phyloP scores from a whole-genome alignment of 2,888 invertebrate species.

The Meliscaeva auricollis region DNA sequence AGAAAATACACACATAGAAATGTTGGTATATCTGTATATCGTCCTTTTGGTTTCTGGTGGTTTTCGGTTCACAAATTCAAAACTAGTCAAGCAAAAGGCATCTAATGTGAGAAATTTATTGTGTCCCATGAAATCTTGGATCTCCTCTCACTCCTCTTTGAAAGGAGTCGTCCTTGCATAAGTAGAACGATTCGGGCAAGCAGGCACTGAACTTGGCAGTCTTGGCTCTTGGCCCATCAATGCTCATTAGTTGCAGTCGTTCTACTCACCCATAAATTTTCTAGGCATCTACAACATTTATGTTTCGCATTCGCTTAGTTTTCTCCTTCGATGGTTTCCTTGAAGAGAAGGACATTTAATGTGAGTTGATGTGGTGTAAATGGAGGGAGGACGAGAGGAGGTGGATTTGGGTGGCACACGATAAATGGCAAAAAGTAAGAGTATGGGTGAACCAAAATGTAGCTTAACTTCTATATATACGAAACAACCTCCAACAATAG shows the following conservation, averaged over 20 bases:
- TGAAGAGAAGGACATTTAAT: conserved; percentile 30
- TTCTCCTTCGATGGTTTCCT: conserved; percentile 43
- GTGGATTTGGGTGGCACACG: neutral
- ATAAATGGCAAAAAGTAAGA: conserved; percentile 18
- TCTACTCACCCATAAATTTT: conserved; percentile 61
- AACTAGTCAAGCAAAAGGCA: conserved; percentile 7
- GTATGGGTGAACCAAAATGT: conserved; percentile 59
- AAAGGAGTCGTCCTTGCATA: conserved; percentile 12
- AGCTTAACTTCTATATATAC: conserved; percentile 32
- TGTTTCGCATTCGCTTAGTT: conserved; percentile 51
- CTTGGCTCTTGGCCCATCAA: conserved; percentile 68
- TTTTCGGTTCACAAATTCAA: conserved; percentile 3
- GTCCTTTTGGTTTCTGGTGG: neutral
- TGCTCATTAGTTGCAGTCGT: conserved; percentile 74
- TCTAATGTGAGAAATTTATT: conserved; percentile 67
- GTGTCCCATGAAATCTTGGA: conserved; percentile 52
- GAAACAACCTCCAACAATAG: conserved; percentile 23
- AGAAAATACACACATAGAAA: neutral
- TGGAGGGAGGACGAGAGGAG: neutral
- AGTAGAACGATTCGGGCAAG: conserved; percentile 18
- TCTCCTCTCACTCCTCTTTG: neutral
- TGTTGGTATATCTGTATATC: neutral
- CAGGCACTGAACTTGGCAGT: conserved; percentile 73
- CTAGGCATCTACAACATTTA: conserved; percentile 32
- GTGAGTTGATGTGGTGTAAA: conserved; percentile 6